A percentile compares a stretch with the other conserved stretches of the same genome.
phyloP scores from a whole-genome alignment of 2,113 vertebrate species.

The Sminthopsis crassicaudata region DNA sequence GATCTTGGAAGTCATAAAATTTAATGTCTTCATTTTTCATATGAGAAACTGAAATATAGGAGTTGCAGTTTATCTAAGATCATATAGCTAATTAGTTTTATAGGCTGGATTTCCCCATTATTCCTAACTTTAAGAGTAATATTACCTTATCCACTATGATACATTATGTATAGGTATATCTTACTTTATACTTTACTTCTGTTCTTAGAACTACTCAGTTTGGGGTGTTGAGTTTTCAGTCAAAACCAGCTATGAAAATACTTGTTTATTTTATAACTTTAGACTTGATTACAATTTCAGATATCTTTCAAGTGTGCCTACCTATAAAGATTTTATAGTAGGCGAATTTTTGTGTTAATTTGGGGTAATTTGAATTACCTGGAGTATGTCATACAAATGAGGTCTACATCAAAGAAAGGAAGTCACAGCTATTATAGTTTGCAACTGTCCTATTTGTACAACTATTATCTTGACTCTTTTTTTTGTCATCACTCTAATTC shows the following conservation, averaged over 20 bases:
- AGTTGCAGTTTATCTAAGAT: too few relatives aligned
- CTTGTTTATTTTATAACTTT: slow-evolving; percentile 48
- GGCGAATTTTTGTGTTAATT: slow-evolving; percentile 44
- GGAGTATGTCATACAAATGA: slow-evolving; percentile 26
- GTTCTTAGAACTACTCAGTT: neutral
- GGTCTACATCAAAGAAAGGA: slow-evolving; percentile 51
- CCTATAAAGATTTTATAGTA: slow-evolving; percentile 45
- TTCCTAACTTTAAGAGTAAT: too few relatives aligned
- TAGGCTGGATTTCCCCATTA: too few relatives aligned
- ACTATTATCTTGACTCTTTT: slow-evolving; percentile 50
- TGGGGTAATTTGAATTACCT: neutral
- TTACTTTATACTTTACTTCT: neutral
- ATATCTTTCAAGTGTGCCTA: slow-evolving; percentile 45
- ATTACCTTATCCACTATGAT: too few relatives aligned
- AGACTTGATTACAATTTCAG: neutral
- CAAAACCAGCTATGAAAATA: slow-evolving; percentile 38
- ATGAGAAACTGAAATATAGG: too few relatives aligned
- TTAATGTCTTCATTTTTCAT: too few relatives aligned
- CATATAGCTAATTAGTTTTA: too few relatives aligned
- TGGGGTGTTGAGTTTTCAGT: neutral
- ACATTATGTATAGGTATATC: too few relatives aligned
- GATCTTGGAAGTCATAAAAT: too few relatives aligned
- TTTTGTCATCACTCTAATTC: neutral
- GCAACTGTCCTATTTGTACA: slow-evolving; percentile 60
- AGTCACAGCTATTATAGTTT: slow-evolving; percentile 42